Conservation (phyloP, 1,140 invertebrate species). For the Magallana ariakensis region DNA sequence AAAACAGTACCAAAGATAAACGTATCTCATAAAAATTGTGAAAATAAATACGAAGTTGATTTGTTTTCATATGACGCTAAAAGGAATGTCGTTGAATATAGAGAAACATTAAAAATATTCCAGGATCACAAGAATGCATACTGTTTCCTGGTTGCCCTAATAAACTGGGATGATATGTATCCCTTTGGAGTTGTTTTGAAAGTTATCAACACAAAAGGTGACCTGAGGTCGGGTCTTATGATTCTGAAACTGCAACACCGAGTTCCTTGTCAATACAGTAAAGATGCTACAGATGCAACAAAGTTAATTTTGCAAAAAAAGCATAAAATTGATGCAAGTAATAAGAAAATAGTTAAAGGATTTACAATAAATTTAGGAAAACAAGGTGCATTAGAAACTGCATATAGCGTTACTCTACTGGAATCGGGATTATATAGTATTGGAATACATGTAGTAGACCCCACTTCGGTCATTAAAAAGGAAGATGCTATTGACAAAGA, state of each 20-base stretch:
- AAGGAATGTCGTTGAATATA: conserved; percentile 27
- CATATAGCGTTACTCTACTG: not conserved
- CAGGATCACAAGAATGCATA: not conserved
- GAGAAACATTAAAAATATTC: not conserved
- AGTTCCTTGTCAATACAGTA: conserved; percentile 35
- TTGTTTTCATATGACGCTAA: conserved; percentile 52
- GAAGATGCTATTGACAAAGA: not conserved
- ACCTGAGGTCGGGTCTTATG: not conserved
- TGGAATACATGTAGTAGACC: not conserved
- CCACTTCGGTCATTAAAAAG: not conserved
- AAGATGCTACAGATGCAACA: not conserved
- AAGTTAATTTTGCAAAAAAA: not conserved
- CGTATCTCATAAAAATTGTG: conserved; percentile 49
- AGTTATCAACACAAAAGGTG: conserved; percentile 37
- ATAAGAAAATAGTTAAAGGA: not conserved
- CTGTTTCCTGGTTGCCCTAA: conserved; percentile 47
- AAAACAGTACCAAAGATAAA: conserved; percentile 70
- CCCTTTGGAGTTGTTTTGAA: conserved; percentile 47
- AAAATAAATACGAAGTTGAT: conserved; percentile 57
- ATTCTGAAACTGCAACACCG: conserved; percentile 30
- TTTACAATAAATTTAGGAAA: not conserved
- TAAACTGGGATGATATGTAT: conserved; percentile 51
- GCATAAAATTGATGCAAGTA: not conserved
- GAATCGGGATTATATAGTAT: not conserved
- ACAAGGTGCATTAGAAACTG: not conserved